Percentiles rank a stretch among this genome's conserved stretches.
These are phyloP conservation scores for Xestia rhomboidea DNA, from an alignment of 2,888 invertebrate genomes.

Conservation along the genomic window DNA sequence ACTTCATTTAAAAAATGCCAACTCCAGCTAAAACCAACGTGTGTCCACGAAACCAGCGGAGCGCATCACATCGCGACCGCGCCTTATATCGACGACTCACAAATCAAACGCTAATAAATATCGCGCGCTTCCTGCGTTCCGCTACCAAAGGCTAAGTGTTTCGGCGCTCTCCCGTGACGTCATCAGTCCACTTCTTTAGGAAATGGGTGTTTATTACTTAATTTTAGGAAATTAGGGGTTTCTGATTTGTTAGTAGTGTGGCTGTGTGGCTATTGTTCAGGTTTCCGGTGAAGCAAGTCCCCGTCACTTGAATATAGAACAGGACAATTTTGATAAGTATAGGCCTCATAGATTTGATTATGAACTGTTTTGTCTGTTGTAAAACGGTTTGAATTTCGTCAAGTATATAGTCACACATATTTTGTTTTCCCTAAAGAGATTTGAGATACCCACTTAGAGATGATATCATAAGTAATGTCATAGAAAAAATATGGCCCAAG, in stretches of 20 bases:
- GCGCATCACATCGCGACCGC: slow-evolving; percentile 85
- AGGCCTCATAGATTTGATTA: slow-evolving; percentile 34
- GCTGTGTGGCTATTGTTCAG: slow-evolving; percentile 52
- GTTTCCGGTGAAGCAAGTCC: slow-evolving; percentile 54
- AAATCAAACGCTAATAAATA: slow-evolving; percentile 89
- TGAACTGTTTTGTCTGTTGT: slow-evolving; percentile 15
- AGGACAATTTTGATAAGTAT: slow-evolving; percentile 48
- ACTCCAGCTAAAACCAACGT: slow-evolving; percentile 43
- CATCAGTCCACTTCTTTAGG: slow-evolving; percentile 63
- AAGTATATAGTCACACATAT: not conserved
- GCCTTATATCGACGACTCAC: slow-evolving; percentile 85
- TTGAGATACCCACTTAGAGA: not conserved
- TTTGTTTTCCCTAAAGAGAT: not conserved
- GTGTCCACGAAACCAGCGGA: slow-evolving; percentile 70
- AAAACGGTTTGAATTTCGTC: slow-evolving; percentile 6
- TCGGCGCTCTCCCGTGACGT: slow-evolving; percentile 61
- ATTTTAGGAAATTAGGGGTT: slow-evolving; percentile 63
- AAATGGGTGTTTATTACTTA: slow-evolving; percentile 68
- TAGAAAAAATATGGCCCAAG: not conserved
- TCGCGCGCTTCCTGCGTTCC: slow-evolving; percentile 84
- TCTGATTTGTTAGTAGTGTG: slow-evolving; percentile 51
- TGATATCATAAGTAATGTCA: not conserved
- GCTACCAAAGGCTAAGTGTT: slow-evolving; percentile 63
- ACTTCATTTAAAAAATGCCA: slow-evolving; percentile 25
- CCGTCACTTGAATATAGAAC: slow-evolving; percentile 16